Evolutionary conservation across 1,140 invertebrate species (phyloP).

Genomic region (Drosophila bocki): DNA sequence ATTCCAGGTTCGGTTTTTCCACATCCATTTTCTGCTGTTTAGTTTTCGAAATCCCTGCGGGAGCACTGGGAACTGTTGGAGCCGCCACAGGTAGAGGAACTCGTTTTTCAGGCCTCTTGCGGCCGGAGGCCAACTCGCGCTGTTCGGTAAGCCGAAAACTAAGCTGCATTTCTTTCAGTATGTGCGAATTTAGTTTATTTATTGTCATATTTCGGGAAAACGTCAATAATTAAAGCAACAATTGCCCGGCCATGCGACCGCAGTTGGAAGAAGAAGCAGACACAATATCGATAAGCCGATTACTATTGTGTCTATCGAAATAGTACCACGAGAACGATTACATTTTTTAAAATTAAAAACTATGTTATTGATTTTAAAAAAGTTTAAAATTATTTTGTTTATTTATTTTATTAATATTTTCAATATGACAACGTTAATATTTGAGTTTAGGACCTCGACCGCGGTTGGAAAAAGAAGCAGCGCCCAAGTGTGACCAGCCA

Average conservation of each 20-base stretch:
- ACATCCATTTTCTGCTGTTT: background rate
- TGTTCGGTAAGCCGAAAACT: constrained; percentile 34
- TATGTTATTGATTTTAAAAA: background rate
- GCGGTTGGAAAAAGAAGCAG: background rate
- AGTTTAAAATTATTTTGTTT: no score
- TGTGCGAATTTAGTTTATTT: background rate
- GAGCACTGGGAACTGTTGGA: background rate
- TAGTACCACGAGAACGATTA: background rate
- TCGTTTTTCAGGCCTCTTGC: constrained; percentile 2
- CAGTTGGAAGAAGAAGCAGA: constrained; percentile 18
- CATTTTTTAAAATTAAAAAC: background rate
- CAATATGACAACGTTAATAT: background rate
- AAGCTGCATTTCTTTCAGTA: constrained; percentile 31
- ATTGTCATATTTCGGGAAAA: background rate
- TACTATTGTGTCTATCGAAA: background rate
- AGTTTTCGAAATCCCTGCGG: background rate
- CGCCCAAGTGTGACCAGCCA: background rate
- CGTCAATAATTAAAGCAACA: background rate
- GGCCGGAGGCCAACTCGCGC: constrained; percentile 9
- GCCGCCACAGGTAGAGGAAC: no score
- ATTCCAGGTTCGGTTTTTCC: background rate
- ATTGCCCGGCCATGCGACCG: constrained; percentile 57
- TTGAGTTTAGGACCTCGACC: background rate
- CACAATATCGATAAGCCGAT: background rate
- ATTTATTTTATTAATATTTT: no score